phyloP scores from a whole-genome alignment of 2,113 vertebrate species.

The Siphamia tubifer region DNA sequence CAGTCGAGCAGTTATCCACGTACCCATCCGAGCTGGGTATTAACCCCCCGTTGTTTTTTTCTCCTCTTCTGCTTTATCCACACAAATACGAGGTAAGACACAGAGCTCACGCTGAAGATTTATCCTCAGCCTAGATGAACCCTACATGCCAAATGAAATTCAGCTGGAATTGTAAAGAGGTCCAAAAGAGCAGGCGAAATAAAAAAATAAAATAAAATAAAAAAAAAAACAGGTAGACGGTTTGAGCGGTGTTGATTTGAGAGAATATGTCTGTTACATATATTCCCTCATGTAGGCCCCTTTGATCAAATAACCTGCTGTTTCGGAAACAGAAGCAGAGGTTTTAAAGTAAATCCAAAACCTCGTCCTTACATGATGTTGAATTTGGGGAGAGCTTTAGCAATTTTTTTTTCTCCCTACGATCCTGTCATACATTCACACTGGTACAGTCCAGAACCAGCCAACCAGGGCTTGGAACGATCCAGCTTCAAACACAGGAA shows the following conservation, averaged over 20 bases:
- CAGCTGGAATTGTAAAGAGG: constrained; percentile 19
- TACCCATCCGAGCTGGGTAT: constrained; percentile 18
- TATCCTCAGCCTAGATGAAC: constrained; percentile 5
- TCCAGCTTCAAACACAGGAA: background rate
- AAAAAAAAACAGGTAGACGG: constrained; percentile 23
- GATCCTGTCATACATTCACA: constrained; percentile 1
- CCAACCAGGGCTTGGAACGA: background rate
- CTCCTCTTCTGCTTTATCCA: constrained; percentile 18
- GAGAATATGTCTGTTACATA: constrained; percentile 20
- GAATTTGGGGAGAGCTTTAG: background rate
- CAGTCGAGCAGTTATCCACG: constrained; percentile 7
- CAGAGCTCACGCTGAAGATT: constrained; percentile 15
- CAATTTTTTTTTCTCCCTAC: background rate
- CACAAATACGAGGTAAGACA: background rate
- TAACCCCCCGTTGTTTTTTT: constrained; percentile 14
- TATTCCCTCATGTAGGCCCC: constrained; percentile 29
- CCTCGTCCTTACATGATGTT: constrained; percentile 16
- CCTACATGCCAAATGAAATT: constrained; percentile 5
- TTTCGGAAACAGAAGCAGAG: constrained; percentile 29
- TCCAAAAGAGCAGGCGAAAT: constrained; percentile 9
- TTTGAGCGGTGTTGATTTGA: constrained; percentile 41
- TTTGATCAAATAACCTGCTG: constrained; percentile 51
- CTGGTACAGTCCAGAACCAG: background rate
- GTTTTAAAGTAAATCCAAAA: constrained; percentile 25
- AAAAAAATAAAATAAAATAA: no score